These are phyloP conservation scores for Pogonophryne albipinna DNA, from an alignment of 2,797 vertebrate species.

Conservation along the genomic window DNA sequence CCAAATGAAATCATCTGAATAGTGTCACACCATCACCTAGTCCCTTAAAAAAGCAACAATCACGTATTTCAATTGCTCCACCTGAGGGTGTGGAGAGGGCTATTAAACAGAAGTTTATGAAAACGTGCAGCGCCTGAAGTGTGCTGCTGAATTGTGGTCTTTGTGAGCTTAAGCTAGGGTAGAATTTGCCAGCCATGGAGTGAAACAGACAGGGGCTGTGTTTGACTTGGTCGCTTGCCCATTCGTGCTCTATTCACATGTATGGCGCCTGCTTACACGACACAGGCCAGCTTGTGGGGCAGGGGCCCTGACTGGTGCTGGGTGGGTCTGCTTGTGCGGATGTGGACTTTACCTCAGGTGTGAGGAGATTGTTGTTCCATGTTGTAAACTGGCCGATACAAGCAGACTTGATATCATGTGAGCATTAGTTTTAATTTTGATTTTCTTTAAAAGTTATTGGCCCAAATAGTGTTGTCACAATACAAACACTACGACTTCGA, in stretches of 20 bases:
- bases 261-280: conserved; percentile 61
- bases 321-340: conserved; percentile 55
- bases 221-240: conserved; percentile 81
- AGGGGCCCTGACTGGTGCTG: conserved; percentile 45
- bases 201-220: conserved; percentile 76
- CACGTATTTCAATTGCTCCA: conserved; percentile 52
- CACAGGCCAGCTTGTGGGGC: conserved; percentile 63
- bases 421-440: background rate
- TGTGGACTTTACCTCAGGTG: conserved; percentile 66
- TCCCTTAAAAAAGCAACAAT: conserved; percentile 59
- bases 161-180: conserved; percentile 77
- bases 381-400: conserved; percentile 8
- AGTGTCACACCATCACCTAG: conserved; percentile 49
- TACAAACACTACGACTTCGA: background rate
- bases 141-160: conserved; percentile 82
- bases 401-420: background rate
- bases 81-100: conserved; percentile 57
- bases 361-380: conserved; percentile 58
- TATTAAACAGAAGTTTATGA: conserved; percentile 71
- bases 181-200: conserved; percentile 71
- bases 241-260: conserved; percentile 60
- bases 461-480: too few species aligned
- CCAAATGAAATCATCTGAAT: conserved; percentile 71
- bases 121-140: conserved; percentile 63
- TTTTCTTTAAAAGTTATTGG: background rate